Evolutionary conservation across 37 sponge, comb jelly and placozoan species (phyloP), one percentile per base, ranked within the genome.

Genomic region (Halichondria panicea): DNA sequence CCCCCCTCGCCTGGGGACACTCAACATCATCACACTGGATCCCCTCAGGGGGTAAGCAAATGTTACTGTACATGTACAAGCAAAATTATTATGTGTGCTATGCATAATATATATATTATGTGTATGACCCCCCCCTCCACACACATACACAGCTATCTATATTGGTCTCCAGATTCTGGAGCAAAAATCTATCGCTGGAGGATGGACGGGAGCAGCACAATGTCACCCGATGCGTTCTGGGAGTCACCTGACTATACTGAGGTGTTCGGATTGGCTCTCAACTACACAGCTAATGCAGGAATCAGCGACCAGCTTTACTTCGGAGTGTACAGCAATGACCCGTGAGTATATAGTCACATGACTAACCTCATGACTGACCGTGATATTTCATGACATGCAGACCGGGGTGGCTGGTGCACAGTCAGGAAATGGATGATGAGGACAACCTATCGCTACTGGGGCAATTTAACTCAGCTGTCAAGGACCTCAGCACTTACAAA

Each of bases 1-100:
- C 34, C 77, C 77, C 2, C 11, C 30, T 0, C 27, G 8, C 34
- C 43, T 78, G 18, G 70, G 57, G 22, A 5, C 55, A 3, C 80
- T 70, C 1, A 8, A 33, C 6, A 4, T 67, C 11, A 43, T 82
- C 0, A 67, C 31, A 21, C 33, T 82, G 43, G 82, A 82, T 24
- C 74, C 82, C 11, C 13, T 56, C 0, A 65, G 82, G 27, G 82
- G 82, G 82, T 82, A 52, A 55, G 82, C n/a, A 30, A 70, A 0
- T 27, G 50, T 11, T 25, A 41, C 73, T 19, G 37, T 30, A 39
- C 42, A 25, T 41, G 62, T 44, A 9, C 30, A 44, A 24, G 48
- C 59, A 24, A 24, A 58, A 7, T 58, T 15, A 28, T 30, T 30
- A 24, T 30, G 28, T 58, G n/a, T n/a, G n/a, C n/a, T n/a, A n/a